Percentiles rank a stretch among this genome's conserved stretches.
phyloP scores from a whole-genome alignment of 2,888 invertebrate genomes.

The Patella ulyssiponensis region DNA sequence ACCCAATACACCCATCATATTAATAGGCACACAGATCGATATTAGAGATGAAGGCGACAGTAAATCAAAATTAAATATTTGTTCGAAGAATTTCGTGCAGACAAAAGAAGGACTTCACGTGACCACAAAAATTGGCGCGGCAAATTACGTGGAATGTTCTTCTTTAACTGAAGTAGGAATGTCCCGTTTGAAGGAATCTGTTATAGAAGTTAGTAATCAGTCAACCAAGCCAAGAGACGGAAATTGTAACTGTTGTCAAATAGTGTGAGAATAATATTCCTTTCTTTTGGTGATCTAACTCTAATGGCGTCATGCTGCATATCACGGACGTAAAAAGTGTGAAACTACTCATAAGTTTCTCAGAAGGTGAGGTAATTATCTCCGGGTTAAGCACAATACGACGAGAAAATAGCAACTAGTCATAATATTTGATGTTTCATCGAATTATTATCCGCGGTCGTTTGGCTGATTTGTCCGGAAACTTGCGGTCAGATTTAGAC shows the following conservation, averaged over 20 bases:
- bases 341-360: too few species aligned
- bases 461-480: too few species aligned
- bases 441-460: too few species aligned
- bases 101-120: conserved; percentile 50
- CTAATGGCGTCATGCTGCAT: too few species aligned
- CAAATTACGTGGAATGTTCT: conserved; percentile 59
- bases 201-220: conserved; percentile 31
- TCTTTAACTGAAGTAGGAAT: conserved; percentile 57
- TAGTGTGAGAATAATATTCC: background rate
- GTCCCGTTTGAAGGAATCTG: conserved; percentile 36
- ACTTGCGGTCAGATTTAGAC: too few species aligned
- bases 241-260: conserved; percentile 7
- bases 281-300: too few species aligned
- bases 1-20: conserved; percentile 58
- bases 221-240: background rate
- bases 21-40: conserved; percentile 65
- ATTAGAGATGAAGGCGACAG: conserved; percentile 42
- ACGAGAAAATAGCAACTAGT: too few species aligned
- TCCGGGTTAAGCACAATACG: too few species aligned
- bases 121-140: conserved; percentile 48
- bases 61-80: conserved; percentile 17
- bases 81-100: conserved; percentile 31
- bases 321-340: too few species aligned
- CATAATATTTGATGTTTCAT: too few species aligned
- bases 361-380: too few species aligned